Evolutionary conservation across 1,140 invertebrate species (phyloP).

Genomic region (Nymphalis io): DNA sequence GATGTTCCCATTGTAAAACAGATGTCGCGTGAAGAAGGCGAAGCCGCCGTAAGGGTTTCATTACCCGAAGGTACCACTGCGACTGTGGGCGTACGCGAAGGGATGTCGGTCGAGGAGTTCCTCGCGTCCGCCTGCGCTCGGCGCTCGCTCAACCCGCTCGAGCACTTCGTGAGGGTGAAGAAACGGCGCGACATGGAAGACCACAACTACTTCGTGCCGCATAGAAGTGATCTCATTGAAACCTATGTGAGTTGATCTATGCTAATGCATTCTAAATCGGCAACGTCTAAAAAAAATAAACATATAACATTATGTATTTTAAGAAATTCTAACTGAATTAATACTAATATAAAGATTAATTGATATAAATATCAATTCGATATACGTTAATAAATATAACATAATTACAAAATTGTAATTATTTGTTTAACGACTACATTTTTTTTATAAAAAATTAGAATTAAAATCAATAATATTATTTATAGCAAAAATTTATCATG

Average conservation of each 20-base stretch:
- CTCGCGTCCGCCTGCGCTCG: constrained; percentile 94
- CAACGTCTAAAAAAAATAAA: too few relatives aligned
- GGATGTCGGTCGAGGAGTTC: constrained; percentile 97
- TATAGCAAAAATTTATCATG: too few relatives aligned
- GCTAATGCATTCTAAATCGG: neutral
- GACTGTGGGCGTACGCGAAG: constrained; percentile 91
- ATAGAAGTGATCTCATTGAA: constrained; percentile 95
- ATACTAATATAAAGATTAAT: too few relatives aligned
- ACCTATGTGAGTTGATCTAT: constrained; percentile 91
- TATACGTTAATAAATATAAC: too few relatives aligned
- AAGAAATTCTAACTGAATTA: too few relatives aligned
- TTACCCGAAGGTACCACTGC: constrained; percentile 91
- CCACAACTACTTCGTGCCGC: constrained; percentile 97
- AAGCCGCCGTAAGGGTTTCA: constrained; percentile 93
- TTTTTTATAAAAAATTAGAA: too few relatives aligned
- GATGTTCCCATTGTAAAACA: constrained; percentile 44
- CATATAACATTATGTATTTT: too few relatives aligned
- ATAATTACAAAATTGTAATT: too few relatives aligned
- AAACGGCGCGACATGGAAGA: constrained; percentile 97
- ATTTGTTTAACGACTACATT: too few relatives aligned
- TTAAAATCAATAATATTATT: too few relatives aligned
- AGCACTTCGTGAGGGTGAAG: constrained; percentile 97
- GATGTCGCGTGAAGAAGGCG: constrained; percentile 91
- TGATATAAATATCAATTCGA: too few relatives aligned
- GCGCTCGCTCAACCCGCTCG: constrained; percentile 94